Percentiles rank a stretch among this genome's conserved stretches.
Evolutionary conservation across 1,140 invertebrate genomes (phyloP).

Genomic region (Leucophenga varia): DNA sequence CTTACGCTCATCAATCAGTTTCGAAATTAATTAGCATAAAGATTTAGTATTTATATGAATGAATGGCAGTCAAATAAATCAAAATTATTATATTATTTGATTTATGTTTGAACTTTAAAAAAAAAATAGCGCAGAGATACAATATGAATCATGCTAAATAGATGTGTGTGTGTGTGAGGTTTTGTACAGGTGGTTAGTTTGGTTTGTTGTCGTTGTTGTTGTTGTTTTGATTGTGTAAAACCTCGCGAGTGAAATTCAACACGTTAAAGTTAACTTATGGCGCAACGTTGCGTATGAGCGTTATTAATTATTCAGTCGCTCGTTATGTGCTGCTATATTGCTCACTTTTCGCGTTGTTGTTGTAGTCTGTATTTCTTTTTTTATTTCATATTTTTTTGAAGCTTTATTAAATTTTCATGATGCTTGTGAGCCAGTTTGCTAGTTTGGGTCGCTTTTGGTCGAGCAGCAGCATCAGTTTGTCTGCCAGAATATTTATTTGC

Average conservation of each 20-base stretch:
- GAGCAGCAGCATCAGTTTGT: constrained; percentile 16
- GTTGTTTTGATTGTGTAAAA: too few species aligned
- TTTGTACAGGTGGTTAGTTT: too few species aligned
- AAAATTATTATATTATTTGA: constrained; percentile 26
- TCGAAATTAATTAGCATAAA: constrained; percentile 34
- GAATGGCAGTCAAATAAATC: constrained; percentile 10
- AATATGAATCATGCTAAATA: too few species aligned
- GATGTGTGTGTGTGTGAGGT: too few species aligned
- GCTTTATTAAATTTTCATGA: background rate
- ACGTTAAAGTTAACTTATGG: constrained; percentile 10
- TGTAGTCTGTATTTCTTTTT: too few species aligned
- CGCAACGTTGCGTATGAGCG: constrained; percentile 37
- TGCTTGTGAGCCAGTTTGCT: background rate
- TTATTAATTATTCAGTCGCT: constrained; percentile 53
- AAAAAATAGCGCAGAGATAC: too few species aligned
- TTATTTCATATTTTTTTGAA: too few species aligned
- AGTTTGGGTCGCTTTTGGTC: background rate
- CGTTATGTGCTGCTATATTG: constrained; percentile 37
- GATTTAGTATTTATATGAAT: constrained; percentile 45
- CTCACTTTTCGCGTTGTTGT: too few species aligned
- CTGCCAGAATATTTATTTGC: constrained; percentile 13
- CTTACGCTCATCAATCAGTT: constrained; percentile 36
- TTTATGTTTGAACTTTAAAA: constrained; percentile 18
- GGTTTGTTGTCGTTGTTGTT: too few species aligned
- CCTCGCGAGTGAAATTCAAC: constrained; percentile 1